phyloP scores from a whole-genome alignment of 2,888 invertebrate species.

The Eurytoma adleriae region DNA sequence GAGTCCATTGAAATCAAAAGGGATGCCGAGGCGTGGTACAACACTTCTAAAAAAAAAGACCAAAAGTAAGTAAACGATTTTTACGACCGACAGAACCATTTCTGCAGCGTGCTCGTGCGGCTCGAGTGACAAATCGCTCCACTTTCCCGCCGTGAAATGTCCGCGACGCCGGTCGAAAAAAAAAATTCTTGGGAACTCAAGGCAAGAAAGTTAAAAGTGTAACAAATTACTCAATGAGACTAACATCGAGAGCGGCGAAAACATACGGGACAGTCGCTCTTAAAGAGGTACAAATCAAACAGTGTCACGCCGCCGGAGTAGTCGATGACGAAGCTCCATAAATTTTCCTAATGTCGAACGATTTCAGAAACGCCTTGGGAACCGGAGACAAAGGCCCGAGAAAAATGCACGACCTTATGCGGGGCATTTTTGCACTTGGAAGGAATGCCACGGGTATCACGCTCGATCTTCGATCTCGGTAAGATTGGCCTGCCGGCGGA shows the following conservation, averaged over 20 bases:
- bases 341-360: slow-evolving; percentile 49
- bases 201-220: background rate
- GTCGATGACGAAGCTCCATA: slow-evolving; percentile 48
- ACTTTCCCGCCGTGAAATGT: background rate
- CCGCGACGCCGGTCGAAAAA: no score
- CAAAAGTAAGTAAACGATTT: no score
- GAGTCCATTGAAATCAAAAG: no score
- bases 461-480: background rate
- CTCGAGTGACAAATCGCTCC: background rate
- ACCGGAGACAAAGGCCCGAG: slow-evolving; percentile 24
- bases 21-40: no score
- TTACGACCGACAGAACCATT: no score
- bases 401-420: slow-evolving; percentile 27
- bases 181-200: slow-evolving; percentile 22
- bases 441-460: background rate
- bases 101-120: no score
- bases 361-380: slow-evolving; percentile 49
- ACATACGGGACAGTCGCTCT: background rate
- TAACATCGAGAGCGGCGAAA: slow-evolving; percentile 13
- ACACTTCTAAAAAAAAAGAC: no score
- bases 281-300: slow-evolving; percentile 38
- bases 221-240: slow-evolving; percentile 45
- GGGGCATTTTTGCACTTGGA: background rate
- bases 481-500: background rate
- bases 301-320: slow-evolving; percentile 23